Base-by-base conservation (phyloP, 2,113 vertebrate genomes). In the Ailurus styani region DNA sequence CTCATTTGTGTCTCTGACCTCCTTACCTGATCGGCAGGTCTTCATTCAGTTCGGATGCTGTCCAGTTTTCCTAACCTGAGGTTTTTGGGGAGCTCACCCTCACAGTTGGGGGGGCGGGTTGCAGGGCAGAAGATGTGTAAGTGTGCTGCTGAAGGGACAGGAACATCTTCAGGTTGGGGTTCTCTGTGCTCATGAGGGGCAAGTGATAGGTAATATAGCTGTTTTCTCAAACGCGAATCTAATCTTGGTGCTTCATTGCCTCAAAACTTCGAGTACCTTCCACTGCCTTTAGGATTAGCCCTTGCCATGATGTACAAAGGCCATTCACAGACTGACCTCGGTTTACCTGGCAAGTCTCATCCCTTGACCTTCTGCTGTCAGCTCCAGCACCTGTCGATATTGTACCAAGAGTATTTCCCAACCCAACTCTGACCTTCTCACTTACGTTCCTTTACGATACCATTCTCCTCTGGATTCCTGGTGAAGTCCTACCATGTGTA, bases 371-470 rank as follows among this genome's bases (percentile, higher is more conserved):
- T 57, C 18, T 25, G 7, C 29, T 4, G 0, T 25, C 17, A 2
- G 21, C 7, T 23, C 13, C 6, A 15, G 3, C 11, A 8, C 27
- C 10, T 12, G 34, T 40, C 12, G 3, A n/a, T 68, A 50, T 15
- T 23, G 14, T 23, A 70, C 27, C 73, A 14, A 40, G 42, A 34
- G n/a, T 57, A 9, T 45, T 79, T 54, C 34, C 25, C 60, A 90
- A 13, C 54, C 23, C 34, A 47, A 20, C 50, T 50, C 21, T 9
- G 23, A 27, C 7, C 21, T 42, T n/a, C 54, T 82, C 31, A 72
- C n/a, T 3, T 5, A 1, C 23, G 29, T 25, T 8, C 12, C 4
- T 55, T 34, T 45, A 3, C 1, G 0, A 21, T 57, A 8, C 10
- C 9, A 4, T 37, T 2, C 6, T 21, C 14, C 29, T 79, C 27